Evolutionary conservation across 1,140 invertebrate species (phyloP).

Genomic region (Musca vetustissima): DNA sequence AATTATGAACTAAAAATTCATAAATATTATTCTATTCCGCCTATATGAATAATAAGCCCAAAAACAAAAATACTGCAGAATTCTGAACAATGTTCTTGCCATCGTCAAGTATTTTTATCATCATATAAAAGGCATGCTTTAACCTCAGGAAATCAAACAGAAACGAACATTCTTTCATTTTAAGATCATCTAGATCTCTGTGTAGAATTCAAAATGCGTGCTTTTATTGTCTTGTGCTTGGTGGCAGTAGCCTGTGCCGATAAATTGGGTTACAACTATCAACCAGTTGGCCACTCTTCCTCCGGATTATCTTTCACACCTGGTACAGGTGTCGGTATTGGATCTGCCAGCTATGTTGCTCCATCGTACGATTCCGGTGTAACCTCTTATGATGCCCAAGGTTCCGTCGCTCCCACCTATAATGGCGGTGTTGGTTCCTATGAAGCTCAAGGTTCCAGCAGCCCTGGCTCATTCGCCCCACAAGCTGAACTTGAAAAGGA

Average conservation of each 20-base stretch:
- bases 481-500: slow-evolving; percentile 43
- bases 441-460: slow-evolving; percentile 31
- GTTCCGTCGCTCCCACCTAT: slow-evolving; percentile 19
- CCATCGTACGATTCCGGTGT: neutral
- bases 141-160: too few relatives aligned
- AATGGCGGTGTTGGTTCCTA: neutral
- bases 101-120: too few relatives aligned
- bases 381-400: slow-evolving; percentile 33
- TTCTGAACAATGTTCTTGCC: too few relatives aligned
- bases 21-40: too few relatives aligned
- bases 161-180: slow-evolving; percentile 22
- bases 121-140: too few relatives aligned
- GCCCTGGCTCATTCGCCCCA: slow-evolving; percentile 32
- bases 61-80: too few relatives aligned
- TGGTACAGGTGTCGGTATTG: too few relatives aligned
- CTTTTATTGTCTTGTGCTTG: slow-evolving; percentile 47
- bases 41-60: too few relatives aligned
- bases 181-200: slow-evolving; percentile 10
- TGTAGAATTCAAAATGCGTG: slow-evolving; percentile 40
- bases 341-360: neutral
- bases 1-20: too few relatives aligned
- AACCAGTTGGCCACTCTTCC: slow-evolving; percentile 45
- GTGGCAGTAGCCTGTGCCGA: slow-evolving; percentile 47
- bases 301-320: slow-evolving; percentile 45
- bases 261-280: slow-evolving; percentile 49